Base-by-base conservation (phyloP, 2,113 vertebrate species). In the Sminthopsis crassicaudata region DNA sequence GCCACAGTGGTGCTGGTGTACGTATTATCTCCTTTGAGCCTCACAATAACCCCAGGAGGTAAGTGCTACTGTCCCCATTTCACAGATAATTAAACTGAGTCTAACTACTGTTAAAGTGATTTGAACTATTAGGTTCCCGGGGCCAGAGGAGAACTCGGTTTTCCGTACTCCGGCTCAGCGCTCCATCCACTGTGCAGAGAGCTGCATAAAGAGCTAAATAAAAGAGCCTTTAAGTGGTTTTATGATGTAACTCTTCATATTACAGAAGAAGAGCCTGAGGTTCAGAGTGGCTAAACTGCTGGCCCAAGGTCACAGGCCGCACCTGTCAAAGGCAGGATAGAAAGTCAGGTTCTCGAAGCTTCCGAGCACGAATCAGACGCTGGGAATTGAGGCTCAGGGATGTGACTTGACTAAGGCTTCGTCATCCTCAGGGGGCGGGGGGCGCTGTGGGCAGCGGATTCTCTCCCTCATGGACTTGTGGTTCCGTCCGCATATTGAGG, bases 361-460 rank as follows among this genome's bases (percentile, higher is more conserved):
- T 36, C 30, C 1, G 30, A 36, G 57, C 36, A 6, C 53, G 53
- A 53, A 53, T 23, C 53, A 53, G 16, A n/a, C 12, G 16, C 14
- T 76, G 1, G 30, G 60, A 16, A 76, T 76, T n/a, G 90, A 22
- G 16, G 51, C 3, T 2, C 16, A 30, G 50, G n/a, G 90, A 51
- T 1, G 60, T 76, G 60, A 76, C 60, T 76, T n/a, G 12, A 36
- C 60, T n/a, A 36, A 51, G n/a, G 12, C 51, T 51, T 36, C 27
- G 2, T 36, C 6, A 0, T 90, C 14, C 2, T 23, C 11, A n/a
- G 26, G 7, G 42, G 46, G 16, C 27, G 8, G 4, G 24, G 4
- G 2, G 50, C 9, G 27, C n/a, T 10, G 50, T 12, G 0, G 0
- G 11, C 14, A 16, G 30, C 1, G 11, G 30, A 76, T 76, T n/a